These are phyloP conservation scores for Timandra comae DNA, from an alignment of 2,888 invertebrate species.

Conservation along the genomic window DNA sequence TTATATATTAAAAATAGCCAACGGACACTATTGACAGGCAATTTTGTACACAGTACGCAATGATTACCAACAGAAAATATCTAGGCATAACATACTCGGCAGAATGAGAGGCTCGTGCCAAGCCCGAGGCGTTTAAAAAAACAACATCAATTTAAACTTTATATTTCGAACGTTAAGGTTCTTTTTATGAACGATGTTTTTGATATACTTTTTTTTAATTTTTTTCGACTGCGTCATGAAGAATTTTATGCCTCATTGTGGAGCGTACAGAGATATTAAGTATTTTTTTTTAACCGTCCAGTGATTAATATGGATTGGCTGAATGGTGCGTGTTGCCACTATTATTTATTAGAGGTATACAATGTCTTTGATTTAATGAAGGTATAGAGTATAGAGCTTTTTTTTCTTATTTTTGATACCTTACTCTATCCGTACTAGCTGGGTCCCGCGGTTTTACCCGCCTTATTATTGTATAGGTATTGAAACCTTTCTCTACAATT, in stretches of 20 bases:
- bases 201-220: constrained; percentile 8
- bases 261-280: constrained; percentile 22
- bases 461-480: too few relatives aligned
- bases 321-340: background rate
- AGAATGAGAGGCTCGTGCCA: constrained; percentile 34
- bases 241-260: constrained; percentile 37
- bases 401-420: too few relatives aligned
- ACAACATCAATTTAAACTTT: constrained; percentile 21
- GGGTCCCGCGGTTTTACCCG: too few relatives aligned
- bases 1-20: constrained; percentile 30
- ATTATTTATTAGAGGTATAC: too few relatives aligned
- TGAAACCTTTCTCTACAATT: too few relatives aligned
- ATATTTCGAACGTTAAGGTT: constrained; percentile 13
- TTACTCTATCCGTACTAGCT: too few relatives aligned
- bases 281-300: background rate
- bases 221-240: constrained; percentile 11
- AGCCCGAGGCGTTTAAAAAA: constrained; percentile 29
- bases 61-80: constrained; percentile 28
- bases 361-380: too few relatives aligned
- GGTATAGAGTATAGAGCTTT: too few relatives aligned
- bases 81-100: constrained; percentile 19
- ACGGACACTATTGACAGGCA: constrained; percentile 43
- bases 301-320: background rate
- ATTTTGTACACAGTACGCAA: constrained; percentile 42
- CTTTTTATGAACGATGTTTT: constrained; percentile 6